These are phyloP conservation scores for Cotesia congregata DNA, from an alignment of 2,888 invertebrate genomes.

Conservation along the genomic window DNA sequence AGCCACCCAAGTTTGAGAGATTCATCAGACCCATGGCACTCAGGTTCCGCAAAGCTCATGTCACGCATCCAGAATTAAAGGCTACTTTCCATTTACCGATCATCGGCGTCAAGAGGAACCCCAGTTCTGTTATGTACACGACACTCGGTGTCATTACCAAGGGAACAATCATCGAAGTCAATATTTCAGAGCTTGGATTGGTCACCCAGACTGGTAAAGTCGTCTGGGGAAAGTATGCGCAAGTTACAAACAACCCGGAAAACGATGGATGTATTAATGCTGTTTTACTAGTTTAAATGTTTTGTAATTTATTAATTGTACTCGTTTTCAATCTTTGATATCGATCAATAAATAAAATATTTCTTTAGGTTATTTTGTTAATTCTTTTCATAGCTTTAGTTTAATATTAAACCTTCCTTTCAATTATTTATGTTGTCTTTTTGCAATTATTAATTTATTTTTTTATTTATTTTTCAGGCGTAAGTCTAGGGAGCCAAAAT, in stretches of 20 bases:
- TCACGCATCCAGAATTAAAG: slow-evolving; percentile 98
- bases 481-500: slow-evolving; percentile 72
- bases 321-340: slow-evolving; percentile 2
- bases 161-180: slow-evolving; percentile 97
- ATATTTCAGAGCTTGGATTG: slow-evolving; percentile 97
- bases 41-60: slow-evolving; percentile 97
- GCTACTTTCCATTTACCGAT: slow-evolving; percentile 98
- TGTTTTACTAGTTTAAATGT: slow-evolving; percentile 88
- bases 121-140: slow-evolving; percentile 97
- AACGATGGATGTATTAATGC: slow-evolving; percentile 99
- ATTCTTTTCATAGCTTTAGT: background rate
- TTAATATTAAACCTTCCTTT: background rate
- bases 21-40: slow-evolving; percentile 98
- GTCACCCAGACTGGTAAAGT: slow-evolving; percentile 99
- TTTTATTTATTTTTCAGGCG: slow-evolving; percentile 47
- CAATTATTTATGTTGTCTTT: slow-evolving; percentile 7
- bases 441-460: slow-evolving; percentile 11
- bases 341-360: slow-evolving; percentile 32
- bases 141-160: slow-evolving; percentile 98
- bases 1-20: slow-evolving; percentile 98
- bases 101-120: slow-evolving; percentile 99
- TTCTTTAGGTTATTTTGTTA: background rate
- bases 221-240: slow-evolving; percentile 99
- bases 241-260: slow-evolving; percentile 99
- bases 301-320: slow-evolving; percentile 42